Percentiles rank a stretch among this genome's conserved stretches.
Conservation (phyloP, 2,113 vertebrate species). For the Psittacula cyanocephala region DNA sequence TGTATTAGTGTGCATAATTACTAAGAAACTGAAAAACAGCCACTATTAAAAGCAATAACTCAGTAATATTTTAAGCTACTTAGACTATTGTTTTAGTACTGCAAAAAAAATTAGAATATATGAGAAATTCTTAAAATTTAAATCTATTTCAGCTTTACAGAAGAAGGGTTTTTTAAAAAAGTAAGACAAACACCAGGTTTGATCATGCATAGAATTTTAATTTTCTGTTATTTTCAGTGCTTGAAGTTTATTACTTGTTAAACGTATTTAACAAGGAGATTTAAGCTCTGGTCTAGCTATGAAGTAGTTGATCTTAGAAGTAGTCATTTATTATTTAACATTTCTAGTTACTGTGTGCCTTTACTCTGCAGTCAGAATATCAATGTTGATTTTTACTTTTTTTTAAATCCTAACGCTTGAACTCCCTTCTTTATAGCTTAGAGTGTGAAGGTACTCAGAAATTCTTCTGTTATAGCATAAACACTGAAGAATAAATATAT, state of each 20-base stretch:
- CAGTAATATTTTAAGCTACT: background rate
- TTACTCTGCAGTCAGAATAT: background rate
- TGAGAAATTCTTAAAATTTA: background rate
- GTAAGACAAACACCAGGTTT: background rate
- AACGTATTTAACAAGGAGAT: background rate
- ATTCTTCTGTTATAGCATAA: background rate
- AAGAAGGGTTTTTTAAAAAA: background rate
- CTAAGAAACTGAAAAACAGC: slow-evolving; percentile 29
- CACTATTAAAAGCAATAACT: background rate
- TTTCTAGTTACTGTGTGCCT: background rate
- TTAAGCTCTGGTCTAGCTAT: background rate
- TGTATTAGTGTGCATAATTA: background rate
- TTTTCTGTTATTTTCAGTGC: background rate
- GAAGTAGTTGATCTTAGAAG: background rate
- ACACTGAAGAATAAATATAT: background rate
- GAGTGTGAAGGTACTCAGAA: background rate
- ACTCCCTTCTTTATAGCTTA: background rate
- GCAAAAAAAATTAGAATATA: background rate
- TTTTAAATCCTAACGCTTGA: background rate
- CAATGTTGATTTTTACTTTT: background rate
- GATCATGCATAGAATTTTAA: background rate
- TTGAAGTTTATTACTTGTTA: background rate
- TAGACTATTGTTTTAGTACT: background rate
- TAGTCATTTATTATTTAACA: background rate
- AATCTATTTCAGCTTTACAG: background rate